Evolutionary conservation across 2,797 vertebrate species (phyloP), one percentile per base, ranked within the genome.

Genomic region (Liparis tanakae): DNA sequence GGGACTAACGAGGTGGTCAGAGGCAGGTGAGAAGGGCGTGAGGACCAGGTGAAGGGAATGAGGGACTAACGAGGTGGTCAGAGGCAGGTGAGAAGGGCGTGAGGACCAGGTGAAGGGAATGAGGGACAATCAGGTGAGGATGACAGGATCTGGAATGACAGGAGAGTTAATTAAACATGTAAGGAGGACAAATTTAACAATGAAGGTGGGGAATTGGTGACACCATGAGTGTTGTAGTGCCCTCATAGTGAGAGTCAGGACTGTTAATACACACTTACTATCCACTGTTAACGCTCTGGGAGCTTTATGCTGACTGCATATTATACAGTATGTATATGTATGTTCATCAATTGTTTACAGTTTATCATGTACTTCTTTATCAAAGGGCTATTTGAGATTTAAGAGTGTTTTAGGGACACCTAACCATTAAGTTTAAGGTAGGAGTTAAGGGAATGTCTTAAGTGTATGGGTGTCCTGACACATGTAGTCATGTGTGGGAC

Each of bases 181-280:
- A n/a, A n/a, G n/a, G n/a, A n/a, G n/a, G n/a, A n/a, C n/a, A n/a
- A n/a, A n/a, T n/a, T n/a, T n/a, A n/a, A n/a, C n/a, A n/a, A n/a
- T n/a, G n/a, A n/a, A n/a, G n/a, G n/a, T n/a, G n/a, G n/a, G n/a
- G n/a, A n/a, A n/a, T n/a, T n/a, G n/a, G n/a, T n/a, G n/a, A n/a
- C n/a, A n/a, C 81, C 4, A 15, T 62, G 70, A 13, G 76, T 83
- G 65, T 56, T 74, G 72, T 79, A 84, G 72, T 76, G 51, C 22
- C 44, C 33, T 74, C 70, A 84, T 72, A 83, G 61, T n/a, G 6
- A 64, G 46, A 67, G 65, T 41, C 17, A n/a, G 67, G 33, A 65
- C 75, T 43, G 12, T 72, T 72, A 70, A 70, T 41, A 66, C 20
- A 62, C 22, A 55, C 33, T 83, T 65, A 20, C 17, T 41, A 56